Base-by-base conservation (phyloP, 2,797 vertebrate genomes). In the Sylvilagus floridanus region DNA sequence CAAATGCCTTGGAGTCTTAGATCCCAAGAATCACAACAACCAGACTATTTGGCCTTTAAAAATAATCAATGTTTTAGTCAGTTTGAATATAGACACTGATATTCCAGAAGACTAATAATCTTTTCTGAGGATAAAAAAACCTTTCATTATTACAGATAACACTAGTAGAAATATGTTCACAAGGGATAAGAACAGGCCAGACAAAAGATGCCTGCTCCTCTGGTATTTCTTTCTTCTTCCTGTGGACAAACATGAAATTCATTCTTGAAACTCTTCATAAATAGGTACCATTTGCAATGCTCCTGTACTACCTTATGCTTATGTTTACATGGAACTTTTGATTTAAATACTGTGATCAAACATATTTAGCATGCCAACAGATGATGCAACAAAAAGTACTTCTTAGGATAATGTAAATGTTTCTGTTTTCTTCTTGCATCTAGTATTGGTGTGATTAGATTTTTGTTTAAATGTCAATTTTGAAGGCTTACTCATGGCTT, bases 371-470 rank as follows among this genome's bases (percentile, higher is more conserved):
- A 50, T 90, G 66, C 1, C 79, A 81, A 71, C 32, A 81, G 32
- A 66, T 24, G 72, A 75, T n/a, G 22, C 60, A 89, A 66, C 26
- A 84, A 75, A 91, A 81, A 72, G 66, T 79, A 79, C 17, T 75
- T 86, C 50, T 81, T 54, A 65, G 57, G 77, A 5, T 73, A 57
- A 91, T 84, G 30, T 75, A 88, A 54, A 90, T 82, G 30, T 93
- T 96, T 94, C 72, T 68, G 16, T 95, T 93, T 90, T 57, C 62
- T 83, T 94, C 50, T 83, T 82, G 26, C 19, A 86, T 57, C 84
- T 68, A 79, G 22, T 52, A 62, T 54, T 76, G 54, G 24, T 1
- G 0, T 76, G 68, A 54, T 21, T 72, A n/a, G 73, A 84, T 37
- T 95, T 93, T 77, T 68, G 22, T 91, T 88, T 90, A 71, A 85